Base-by-base conservation (phyloP, 2,888 invertebrate species). In the Mongoloraphidia duomilia region DNA sequence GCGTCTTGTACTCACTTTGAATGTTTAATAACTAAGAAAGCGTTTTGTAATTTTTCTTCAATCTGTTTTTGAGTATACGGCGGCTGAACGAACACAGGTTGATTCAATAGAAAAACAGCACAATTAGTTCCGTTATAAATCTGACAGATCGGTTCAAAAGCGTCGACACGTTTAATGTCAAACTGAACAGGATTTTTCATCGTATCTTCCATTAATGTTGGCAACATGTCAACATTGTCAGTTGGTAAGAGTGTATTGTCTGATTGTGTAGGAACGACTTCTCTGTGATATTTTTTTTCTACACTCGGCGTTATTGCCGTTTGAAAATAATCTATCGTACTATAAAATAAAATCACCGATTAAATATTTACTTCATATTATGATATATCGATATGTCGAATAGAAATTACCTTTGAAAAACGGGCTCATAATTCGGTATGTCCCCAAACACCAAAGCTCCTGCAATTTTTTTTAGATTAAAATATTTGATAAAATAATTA, bases 41-140 rank as follows among this genome's bases (percentile, higher is more conserved):
- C 91, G 61, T 82, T 81, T 53, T 78, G 74, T 9, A 95, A 69
- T 60, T 88, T 87, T 51, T 86, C 82, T 69, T 96, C 95, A 46
- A 91, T 76, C 50, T 75, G 73, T 47, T 74, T 73, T 64, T 93
- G 89, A 1, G 85, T 84, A 54, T 80, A 77, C 44, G 84, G 80
- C 52, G 84, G 83, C 40, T 86, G 85, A 55, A 95, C 86, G 63
- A 87, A 95, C 43, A 96, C 89, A 60, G 82, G 83, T 57, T 84
- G 78, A 58, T 86, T 85, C 52, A 79, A 80, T 48, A 95, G 73
- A 65, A 82, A 86, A 50, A 80, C 75, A 47, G 77, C 76, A 67
- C 96, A 96, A 8, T 82, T 82, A 52, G 74, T 77, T 2, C 95
- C 94, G 47, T 76, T 72, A 67, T 95, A 95, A 33, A 82, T 68